Evolutionary conservation across 2,888 invertebrate genomes (phyloP), one percentile per base, ranked within the genome.

Genomic region (Theretra japonica): DNA sequence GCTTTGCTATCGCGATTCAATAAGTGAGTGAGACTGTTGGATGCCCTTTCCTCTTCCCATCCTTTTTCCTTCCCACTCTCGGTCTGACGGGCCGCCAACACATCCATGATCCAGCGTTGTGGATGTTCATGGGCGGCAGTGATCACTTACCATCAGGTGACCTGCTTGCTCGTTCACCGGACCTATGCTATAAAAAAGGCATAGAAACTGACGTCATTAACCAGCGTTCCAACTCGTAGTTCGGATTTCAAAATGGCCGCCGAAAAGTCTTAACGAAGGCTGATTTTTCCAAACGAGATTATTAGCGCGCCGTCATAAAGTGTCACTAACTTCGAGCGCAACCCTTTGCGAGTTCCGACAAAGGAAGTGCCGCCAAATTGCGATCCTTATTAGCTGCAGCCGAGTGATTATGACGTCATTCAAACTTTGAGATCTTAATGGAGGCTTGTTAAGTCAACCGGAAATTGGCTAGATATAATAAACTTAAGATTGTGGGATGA

Each of bases 351-450:
- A 15, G 23, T 23, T 15, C 23, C 53, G 21, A 56, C 23, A 53
- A 71, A 71, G 70, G 70, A 65, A 65, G 56, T 70, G 33, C 23
- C 28, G 56, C 56, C 62, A 71, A 71, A 71, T 65, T 65, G 62
- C 50, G 56, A 8, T 56, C 41, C 23, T 65, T 65, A 71, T 71
- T 65, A 71, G 21, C 62, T 56, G 56, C 65, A 53, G 65, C 25
- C 53, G 41, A 23, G 56, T 71, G 70, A 59, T 53, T 56, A 71
- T 65, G 70, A 65, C 70, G 30, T 56, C 23, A 25, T 71, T 65
- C 21, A 56, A 56, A 41, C 28, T 56, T 56, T 25, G 19, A n/a
- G 28, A 30, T 56, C 28, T 69, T 56, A 56, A 56, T 69, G 28
- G 3, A 65, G 53, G 23, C 56, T 65, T 65, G 11, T 33, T 19